Base-by-base conservation (phyloP, 2,888 invertebrate genomes). In the Rhogogaster chlorosoma region DNA sequence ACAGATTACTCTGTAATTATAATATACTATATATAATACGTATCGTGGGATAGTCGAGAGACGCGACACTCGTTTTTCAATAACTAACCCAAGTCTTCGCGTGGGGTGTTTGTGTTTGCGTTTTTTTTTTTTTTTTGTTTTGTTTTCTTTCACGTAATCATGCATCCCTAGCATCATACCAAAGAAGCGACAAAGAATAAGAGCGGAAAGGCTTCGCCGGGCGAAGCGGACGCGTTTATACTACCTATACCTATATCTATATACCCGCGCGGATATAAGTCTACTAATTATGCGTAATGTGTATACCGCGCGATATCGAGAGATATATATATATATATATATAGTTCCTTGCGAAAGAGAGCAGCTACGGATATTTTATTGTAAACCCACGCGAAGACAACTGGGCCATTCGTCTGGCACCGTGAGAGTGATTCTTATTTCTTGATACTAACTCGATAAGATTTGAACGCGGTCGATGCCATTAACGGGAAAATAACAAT, bases 171-270 rank as follows among this genome's bases (percentile, higher is more conserved):
- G 89, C 90, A 88, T 88, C 89, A 92, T 93, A 93, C 93, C 93
- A 93, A 93, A 93, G 93, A 93, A 91, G 92, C 92, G 91, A 83
- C 83, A 64, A 61, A 82, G 82, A 82, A 29, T 53, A 45, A 22
- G 26, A 32, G 26, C 32, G 80, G 61, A 12, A 38, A 18, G 32
- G 32, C 80, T 80, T 80, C 80, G 61, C 80, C 57, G 80, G 80
- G 61, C 80, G 80, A 80, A 80, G 61, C 57, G 36, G 26, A 57
- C 57, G 57, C 67, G 83, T 67, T 80, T n/a, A n/a, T n/a, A 45
- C 15, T 18, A 42, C 22, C 22, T 61, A 61, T 45, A 53, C 53
- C 53, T 53, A 26, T 32, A 67, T n/a, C n/a, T n/a, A n/a, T n/a
- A n/a, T n/a, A n/a, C n/a, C 32, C 32, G 67, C 32, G 32, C 18